A percentile compares a stretch with the other conserved stretches of the same genome.
phyloP scores from a whole-genome alignment of 2,888 invertebrate genomes.

The Gryllus longicercus region DNA sequence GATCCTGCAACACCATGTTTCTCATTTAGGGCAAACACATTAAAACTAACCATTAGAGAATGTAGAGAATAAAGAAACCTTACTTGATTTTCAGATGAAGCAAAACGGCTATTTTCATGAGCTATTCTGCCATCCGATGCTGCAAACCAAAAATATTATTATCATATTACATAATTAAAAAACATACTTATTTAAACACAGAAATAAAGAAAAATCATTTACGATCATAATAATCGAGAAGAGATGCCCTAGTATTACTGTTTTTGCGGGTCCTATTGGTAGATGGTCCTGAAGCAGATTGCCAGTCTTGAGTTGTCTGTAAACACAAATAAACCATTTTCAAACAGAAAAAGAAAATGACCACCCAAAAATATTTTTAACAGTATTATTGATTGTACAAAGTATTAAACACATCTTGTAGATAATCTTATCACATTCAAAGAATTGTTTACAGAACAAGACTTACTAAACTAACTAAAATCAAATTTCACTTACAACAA shows the following conservation, averaged over 20 bases:
- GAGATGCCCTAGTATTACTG: slow-evolving; percentile 27
- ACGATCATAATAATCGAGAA: slow-evolving; percentile 26
- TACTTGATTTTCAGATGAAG: slow-evolving; percentile 19
- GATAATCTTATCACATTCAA: too few species aligned
- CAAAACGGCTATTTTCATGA: slow-evolving; percentile 24
- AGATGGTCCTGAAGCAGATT: slow-evolving; percentile 21
- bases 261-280: slow-evolving; percentile 27
- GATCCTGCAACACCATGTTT: background rate
- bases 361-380: too few species aligned
- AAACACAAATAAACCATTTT: background rate
- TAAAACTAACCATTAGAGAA: background rate
- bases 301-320: slow-evolving; percentile 28
- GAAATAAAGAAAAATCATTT: background rate
- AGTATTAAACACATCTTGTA: too few species aligned
- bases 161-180: background rate
- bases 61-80: background rate
- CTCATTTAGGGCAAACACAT: slow-evolving; percentile 3
- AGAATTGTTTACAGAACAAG: background rate
- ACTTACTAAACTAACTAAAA: background rate
- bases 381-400: too few species aligned
- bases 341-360: too few species aligned
- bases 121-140: slow-evolving; percentile 43
- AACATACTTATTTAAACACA: background rate
- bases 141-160: background rate
- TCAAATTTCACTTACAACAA: background rate